phyloP scores from a whole-genome alignment of 2,797 vertebrate species.

The Acanthurus lineatus region DNA sequence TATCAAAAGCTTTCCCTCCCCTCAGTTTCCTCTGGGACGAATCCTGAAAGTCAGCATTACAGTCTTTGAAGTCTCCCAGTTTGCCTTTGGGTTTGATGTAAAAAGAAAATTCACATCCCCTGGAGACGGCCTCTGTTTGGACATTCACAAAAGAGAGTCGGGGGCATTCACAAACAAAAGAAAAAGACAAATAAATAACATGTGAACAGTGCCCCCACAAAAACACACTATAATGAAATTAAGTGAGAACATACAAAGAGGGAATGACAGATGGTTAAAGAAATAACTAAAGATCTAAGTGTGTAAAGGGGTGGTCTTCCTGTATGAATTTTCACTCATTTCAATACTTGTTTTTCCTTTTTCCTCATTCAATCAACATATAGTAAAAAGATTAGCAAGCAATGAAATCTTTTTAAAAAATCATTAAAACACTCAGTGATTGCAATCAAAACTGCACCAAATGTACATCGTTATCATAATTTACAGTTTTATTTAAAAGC shows the following conservation, averaged over 20 bases:
- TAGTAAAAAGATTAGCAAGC: too few relatives aligned
- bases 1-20: slow-evolving; percentile 4
- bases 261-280: too few relatives aligned
- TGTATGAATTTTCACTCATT: too few relatives aligned
- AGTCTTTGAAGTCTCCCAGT: slow-evolving; percentile 44
- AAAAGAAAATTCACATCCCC: slow-evolving; percentile 27
- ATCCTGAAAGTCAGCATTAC: background rate
- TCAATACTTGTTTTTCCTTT: too few relatives aligned
- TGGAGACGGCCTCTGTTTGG: slow-evolving; percentile 22
- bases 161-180: slow-evolving; percentile 18
- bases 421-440: too few relatives aligned
- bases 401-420: too few relatives aligned
- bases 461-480: background rate
- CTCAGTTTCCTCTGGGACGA: slow-evolving; percentile 8
- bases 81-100: slow-evolving; percentile 32
- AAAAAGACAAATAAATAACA: slow-evolving; percentile 48
- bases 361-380: too few relatives aligned
- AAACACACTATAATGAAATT: background rate
- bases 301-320: too few relatives aligned
- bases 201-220: background rate
- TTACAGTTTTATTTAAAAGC: background rate
- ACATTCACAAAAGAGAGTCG: slow-evolving; percentile 16
- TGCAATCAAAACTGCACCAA: background rate
- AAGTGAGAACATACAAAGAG: too few relatives aligned
- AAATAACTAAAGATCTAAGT: too few relatives aligned